Evolutionary conservation across 2,113 vertebrate genomes (phyloP), one percentile per base, ranked within the genome.

Genomic region (Nestor notabilis): DNA sequence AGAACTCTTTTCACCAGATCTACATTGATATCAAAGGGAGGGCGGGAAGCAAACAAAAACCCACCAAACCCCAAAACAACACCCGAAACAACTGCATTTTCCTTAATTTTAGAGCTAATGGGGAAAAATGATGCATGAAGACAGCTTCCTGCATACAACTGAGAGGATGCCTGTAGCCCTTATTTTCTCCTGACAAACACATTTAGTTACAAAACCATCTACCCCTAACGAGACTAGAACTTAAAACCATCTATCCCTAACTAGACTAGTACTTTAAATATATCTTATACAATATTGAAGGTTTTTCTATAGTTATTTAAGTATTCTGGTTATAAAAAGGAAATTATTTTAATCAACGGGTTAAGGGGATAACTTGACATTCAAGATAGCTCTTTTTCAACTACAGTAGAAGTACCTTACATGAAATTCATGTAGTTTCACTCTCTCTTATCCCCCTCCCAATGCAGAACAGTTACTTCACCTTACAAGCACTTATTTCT

Each of bases 341-440:
- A 83, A 76, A 93, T 58, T 72, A 47, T 63, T 93, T 83, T 93
- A 83, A 87, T 82, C 58, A 76, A 77, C 37, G 52, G 14, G 44
- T 82, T 96, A 91, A 93, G 53, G 27, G 17, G 49, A 61, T 76
- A 69, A 60, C 47, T 61, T 84, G 55, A 78, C 63, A 87, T 76
- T 85, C 52, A 90, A 76, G 61, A 63, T 35, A 55, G 49, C 35
- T 74, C 58, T 52, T 69, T 49, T 29, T 93, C 75, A 72, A 52
- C n/a, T 39, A n/a, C 58, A 70, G 16, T 20, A 83, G 35, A 76
- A 80, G 64, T 23, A n/a, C 53, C 69, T 87, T 85, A 68, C 17
- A 56, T 44, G 19, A 89, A 89, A 17, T 52, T 69, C 50, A 78
- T 82, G 74, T 53, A 14, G 13, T 86, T 90, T 58, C 17, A 21